Conservation (phyloP, 2,113 vertebrate genomes). For the Halcyon malimbica region DNA sequence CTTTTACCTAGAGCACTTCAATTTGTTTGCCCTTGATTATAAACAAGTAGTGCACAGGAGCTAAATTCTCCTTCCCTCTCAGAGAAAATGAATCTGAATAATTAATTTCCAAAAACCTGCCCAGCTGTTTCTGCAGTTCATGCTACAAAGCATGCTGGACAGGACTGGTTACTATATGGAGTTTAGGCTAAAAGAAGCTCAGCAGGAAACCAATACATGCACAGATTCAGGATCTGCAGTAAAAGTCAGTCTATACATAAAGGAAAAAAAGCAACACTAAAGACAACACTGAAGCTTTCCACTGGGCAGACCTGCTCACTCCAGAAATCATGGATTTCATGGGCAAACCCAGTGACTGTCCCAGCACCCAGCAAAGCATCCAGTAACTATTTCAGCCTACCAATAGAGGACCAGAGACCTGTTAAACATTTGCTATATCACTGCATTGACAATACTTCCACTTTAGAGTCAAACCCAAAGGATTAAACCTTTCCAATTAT, state of each 20-base stretch:
- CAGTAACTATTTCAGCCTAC: neutral
- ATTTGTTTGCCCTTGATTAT: neutral
- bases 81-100: neutral
- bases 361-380: neutral
- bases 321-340: fast-evolving
- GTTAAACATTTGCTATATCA: too few relatives aligned
- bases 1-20: neutral
- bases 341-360: neutral
- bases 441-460: neutral
- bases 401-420: neutral
- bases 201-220: neutral
- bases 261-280: neutral
- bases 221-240: neutral
- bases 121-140: neutral
- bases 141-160: neutral
- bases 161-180: neutral
- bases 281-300: neutral
- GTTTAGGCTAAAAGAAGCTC: neutral
- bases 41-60: neutral
- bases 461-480: neutral
- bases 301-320: neutral
- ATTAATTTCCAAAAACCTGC: neutral
- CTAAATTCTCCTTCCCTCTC: neutral
- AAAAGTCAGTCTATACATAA: neutral
- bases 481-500: neutral